These are phyloP conservation scores for Phymorhynchus buccinoides DNA, from an alignment of 1,140 invertebrate genomes.

Conservation along the genomic window DNA sequence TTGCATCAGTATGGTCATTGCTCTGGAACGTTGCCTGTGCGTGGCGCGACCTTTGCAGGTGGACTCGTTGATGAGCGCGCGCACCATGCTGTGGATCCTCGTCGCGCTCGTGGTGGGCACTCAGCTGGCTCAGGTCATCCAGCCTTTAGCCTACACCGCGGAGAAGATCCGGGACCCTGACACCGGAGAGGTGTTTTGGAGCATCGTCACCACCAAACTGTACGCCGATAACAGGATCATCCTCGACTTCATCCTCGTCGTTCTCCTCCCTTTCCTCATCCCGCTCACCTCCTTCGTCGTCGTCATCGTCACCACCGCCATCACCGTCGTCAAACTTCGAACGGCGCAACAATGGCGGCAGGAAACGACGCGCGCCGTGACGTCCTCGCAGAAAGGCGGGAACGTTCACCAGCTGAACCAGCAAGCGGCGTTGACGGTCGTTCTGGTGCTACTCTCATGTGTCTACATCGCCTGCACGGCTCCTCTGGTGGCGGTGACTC, in stretches of 20 bases:
- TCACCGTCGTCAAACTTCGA: constrained; percentile 12
- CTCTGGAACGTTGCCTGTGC: constrained; percentile 9
- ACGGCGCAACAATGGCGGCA: not conserved
- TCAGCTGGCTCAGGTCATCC: constrained; percentile 3
- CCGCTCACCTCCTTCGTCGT: constrained; percentile 26
- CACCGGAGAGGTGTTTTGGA: constrained; percentile 2
- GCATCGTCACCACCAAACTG: constrained; percentile 22
- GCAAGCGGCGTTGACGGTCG: constrained; percentile 15
- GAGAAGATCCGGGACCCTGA: not conserved
- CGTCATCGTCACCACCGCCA: constrained; percentile 10
- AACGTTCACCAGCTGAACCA: constrained; percentile 4
- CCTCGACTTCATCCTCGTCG: constrained; percentile 29
- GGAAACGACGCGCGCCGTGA: not conserved
- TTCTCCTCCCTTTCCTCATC: constrained; percentile 13
- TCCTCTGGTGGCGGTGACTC: constrained; percentile 12
- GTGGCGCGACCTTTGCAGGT: not conserved
- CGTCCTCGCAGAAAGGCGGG: not conserved
- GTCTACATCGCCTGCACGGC: constrained; percentile 18
- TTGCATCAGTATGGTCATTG: constrained; percentile 24
- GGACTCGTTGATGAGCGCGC: constrained; percentile 4
- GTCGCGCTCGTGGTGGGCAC: not conserved
- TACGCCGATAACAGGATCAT: not conserved
- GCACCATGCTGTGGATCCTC: constrained; percentile 2
- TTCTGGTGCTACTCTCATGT: constrained; percentile 25
- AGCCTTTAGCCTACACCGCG: constrained; percentile 15